Evolutionary conservation across 1,140 invertebrate genomes (phyloP), one percentile per base, ranked within the genome.

Genomic region (Atta texana): DNA sequence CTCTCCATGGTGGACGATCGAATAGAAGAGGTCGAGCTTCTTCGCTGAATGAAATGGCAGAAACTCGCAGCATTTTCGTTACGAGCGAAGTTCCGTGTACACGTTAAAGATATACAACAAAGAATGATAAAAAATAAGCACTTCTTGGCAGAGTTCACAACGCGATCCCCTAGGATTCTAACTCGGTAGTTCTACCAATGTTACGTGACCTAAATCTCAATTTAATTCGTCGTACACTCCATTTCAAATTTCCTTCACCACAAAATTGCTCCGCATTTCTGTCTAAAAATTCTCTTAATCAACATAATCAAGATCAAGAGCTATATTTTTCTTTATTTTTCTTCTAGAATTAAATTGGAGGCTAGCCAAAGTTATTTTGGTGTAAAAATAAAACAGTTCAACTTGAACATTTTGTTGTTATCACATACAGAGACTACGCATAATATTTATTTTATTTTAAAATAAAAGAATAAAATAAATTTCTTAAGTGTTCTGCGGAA

Each of bases 61-160:
- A 75, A 84, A 84, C 55, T 82, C 28, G 39, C 28, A 18, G 14
- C 39, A 75, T 75, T 44, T 44, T 75, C 28, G 55, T 69, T 74
- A 74, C 39, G 55, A 84, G 71, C 44, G 14, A 84, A 84, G 69
- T 84, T 84, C n/a, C 57, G 57, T 28, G 80, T 84, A 84, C 28
- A 74, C 80, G 55, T 84, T 84, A 84, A 84, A 84, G 80, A 84
- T 63, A 61, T 84, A 84, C 69, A 82, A 82, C 68, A 71, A 61
- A 82, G 80, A 61, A 55, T 31, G 55, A 74, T 84, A 75, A 84
- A 84, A 84, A 84, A 84, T 84, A 84, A 84, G 69, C 24, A 51
- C 57, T 84, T 28, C 69, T 74, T 74, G 55, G 80, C 24, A 28
- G 69, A 84, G 24, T 74, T 82, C 39, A 53, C 53, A 59, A n/a